Conservation (phyloP, 92 coral and sea anemone genomes). For the Umimayanthus chanpuru region DNA sequence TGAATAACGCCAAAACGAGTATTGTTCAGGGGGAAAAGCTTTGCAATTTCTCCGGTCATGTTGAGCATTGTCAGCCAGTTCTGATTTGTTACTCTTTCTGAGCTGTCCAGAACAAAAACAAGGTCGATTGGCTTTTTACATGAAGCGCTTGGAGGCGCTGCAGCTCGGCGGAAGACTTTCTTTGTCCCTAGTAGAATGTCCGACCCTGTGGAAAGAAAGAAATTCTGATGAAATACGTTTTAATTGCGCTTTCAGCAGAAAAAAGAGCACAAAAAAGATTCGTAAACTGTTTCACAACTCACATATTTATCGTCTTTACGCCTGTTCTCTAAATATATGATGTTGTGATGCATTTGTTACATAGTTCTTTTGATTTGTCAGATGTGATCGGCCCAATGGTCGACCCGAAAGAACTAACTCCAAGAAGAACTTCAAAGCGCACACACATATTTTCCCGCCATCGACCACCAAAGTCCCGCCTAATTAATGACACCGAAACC, state of each 20-base stretch:
- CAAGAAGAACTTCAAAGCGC: no score
- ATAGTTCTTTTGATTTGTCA: no score
- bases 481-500: no score
- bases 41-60: constrained; percentile 63
- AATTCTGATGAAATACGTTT: neutral
- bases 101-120: constrained; percentile 87
- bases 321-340: no score
- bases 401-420: no score
- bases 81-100: constrained; percentile 82
- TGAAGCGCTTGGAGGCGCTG: neutral
- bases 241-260: neutral
- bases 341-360: no score
- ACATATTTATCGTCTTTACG: neutral
- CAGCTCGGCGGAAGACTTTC: neutral
- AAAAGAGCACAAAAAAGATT: neutral
- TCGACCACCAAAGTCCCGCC: no score
- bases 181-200: neutral
- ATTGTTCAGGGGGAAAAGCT: constrained; percentile 61
- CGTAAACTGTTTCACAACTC: no score
- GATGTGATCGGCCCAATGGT: no score
- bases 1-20: constrained; percentile 86
- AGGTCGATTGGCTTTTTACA: constrained; percentile 88
- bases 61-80: constrained; percentile 83
- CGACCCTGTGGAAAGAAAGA: neutral
- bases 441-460: no score